A percentile compares a stretch with the other conserved stretches of the same genome.
These are phyloP conservation scores for Cremastobaeus sp. DNA, from an alignment of 2,888 invertebrate genomes.

Conservation along the genomic window DNA sequence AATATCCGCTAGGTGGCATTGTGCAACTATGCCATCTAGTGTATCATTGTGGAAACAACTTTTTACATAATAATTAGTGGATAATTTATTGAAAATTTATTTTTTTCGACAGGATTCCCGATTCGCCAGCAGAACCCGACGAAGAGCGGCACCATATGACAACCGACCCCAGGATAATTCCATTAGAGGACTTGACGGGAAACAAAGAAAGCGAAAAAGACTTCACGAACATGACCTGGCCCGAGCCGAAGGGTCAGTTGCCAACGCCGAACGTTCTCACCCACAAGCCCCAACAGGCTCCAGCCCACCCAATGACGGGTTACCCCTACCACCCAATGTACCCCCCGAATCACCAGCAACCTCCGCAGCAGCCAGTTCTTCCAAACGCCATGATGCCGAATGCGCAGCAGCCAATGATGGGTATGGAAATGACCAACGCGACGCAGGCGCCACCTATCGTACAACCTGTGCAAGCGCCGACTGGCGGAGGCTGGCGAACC, in stretches of 20 bases:
- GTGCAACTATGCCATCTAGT: too few relatives aligned
- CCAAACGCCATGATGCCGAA: conserved; percentile 68
- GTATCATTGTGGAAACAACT: too few relatives aligned
- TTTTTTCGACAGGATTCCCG: conserved; percentile 83
- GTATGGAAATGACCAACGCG: conserved; percentile 69
- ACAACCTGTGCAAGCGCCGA: conserved; percentile 64
- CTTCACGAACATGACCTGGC: conserved; percentile 88
- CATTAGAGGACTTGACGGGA: conserved; percentile 92
- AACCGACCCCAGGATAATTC: conserved; percentile 89
- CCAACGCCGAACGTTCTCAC: conserved; percentile 73
- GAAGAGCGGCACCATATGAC: conserved; percentile 86
- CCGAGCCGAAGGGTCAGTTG: conserved; percentile 87
- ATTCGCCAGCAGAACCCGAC: conserved; percentile 92
- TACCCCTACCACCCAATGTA: conserved; percentile 59
- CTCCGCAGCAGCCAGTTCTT: conserved; percentile 62
- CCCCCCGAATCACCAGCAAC: conserved; percentile 59
- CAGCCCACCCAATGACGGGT: conserved; percentile 22
- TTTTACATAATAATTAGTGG: too few relatives aligned
- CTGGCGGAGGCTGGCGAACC: conserved; percentile 79
- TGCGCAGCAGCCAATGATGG: conserved; percentile 76
- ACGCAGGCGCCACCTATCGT: conserved; percentile 29
- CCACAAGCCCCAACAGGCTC: conserved; percentile 68
- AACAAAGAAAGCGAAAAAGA: conserved; percentile 90
- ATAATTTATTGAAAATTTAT: background rate
- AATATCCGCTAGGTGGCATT: too few relatives aligned